These are phyloP conservation scores for Albula goreensis DNA, from an alignment of 2,113 vertebrate genomes.

Conservation along the genomic window DNA sequence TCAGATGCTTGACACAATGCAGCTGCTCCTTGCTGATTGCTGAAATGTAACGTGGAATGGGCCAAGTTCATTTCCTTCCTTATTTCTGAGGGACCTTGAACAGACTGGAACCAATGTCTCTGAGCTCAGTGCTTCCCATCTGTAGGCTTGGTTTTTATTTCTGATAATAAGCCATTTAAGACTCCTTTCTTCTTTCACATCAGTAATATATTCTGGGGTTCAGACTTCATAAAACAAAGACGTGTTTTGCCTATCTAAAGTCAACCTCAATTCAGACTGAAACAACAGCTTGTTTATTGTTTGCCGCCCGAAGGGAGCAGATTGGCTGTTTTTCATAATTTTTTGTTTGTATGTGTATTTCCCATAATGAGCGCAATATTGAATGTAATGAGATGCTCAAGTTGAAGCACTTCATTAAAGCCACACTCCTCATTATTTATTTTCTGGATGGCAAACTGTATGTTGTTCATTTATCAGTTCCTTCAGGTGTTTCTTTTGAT, in stretches of 20 bases:
- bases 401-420: background rate
- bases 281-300: background rate
- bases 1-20: background rate
- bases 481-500: background rate
- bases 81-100: background rate
- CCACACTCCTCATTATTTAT: background rate
- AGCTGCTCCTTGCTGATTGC: slow-evolving; percentile 7
- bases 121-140: background rate
- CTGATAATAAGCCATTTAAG: background rate
- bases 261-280: background rate
- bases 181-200: background rate
- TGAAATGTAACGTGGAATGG: background rate
- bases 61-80: slow-evolving; percentile 7
- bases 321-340: background rate
- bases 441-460: background rate
- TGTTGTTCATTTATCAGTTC: background rate
- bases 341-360: background rate
- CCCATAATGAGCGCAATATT: background rate
- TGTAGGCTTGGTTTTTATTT: background rate
- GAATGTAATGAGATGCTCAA: background rate
- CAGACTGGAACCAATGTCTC: background rate
- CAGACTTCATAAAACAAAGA: background rate
- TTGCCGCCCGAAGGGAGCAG: background rate
- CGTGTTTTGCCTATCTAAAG: background rate
- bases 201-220: background rate